These are phyloP conservation scores for Hydrochoerus hydrochaeris DNA, from an alignment of 2,113 vertebrate species.

Conservation along the genomic window DNA sequence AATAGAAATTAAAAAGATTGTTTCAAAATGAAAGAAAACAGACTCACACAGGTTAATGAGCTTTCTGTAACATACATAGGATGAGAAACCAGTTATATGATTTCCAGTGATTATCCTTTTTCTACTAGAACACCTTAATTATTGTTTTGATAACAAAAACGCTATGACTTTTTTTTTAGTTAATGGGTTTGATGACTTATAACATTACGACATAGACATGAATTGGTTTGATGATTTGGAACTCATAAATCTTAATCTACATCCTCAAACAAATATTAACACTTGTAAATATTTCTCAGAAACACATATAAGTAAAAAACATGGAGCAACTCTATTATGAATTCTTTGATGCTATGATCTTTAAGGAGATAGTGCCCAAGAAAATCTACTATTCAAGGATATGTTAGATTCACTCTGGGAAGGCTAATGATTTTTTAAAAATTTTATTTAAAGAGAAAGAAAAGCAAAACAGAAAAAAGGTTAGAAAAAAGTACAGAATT, in stretches of 20 bases:
- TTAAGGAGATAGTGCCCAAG: neutral
- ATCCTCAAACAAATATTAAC: conserved; percentile 27
- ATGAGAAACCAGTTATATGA: neutral
- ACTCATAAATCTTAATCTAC: neutral
- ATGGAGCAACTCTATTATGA: neutral
- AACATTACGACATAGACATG: neutral
- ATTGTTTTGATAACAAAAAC: conserved; percentile 20
- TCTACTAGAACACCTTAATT: neutral
- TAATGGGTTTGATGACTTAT: neutral
- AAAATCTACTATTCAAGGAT: conserved; percentile 35
- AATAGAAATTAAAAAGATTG: neutral
- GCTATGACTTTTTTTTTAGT: neutral
- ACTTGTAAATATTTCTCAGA: conserved; percentile 50
- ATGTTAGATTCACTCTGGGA: conserved; percentile 21
- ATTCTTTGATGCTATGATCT: neutral
- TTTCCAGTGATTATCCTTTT: neutral
- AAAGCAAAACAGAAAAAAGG: too few relatives aligned
- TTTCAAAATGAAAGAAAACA: conserved; percentile 8
- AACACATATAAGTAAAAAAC: neutral
- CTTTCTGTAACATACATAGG: neutral
- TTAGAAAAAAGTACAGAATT: too few relatives aligned
- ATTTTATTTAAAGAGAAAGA: too few relatives aligned
- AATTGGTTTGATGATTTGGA: neutral
- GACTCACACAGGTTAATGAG: neutral
- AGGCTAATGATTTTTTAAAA: conserved; percentile 49